Evolutionary conservation across 2,113 vertebrate genomes (phyloP), one percentile per base, ranked within the genome.

Genomic region (Aphelocoma coerulescens): DNA sequence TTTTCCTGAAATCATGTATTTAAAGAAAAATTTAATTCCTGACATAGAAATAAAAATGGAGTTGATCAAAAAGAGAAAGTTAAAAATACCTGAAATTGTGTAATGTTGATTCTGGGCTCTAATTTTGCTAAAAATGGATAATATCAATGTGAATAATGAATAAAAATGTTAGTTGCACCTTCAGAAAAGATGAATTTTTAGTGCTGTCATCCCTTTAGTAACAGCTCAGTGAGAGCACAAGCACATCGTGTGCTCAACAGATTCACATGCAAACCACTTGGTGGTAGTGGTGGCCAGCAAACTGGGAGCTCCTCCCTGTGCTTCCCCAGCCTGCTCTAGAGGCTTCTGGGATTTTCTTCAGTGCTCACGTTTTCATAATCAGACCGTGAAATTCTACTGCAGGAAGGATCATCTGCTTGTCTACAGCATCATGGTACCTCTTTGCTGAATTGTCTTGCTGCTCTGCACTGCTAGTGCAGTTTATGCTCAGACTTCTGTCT

Each of bases 201-300:
- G 24, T 46, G 4, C 14, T 55, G 32, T 30, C 8, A 9, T 35
- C 15, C 16, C 30, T 79, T 81, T 57, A 57, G 59, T 61, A 72
- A 20, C 9, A 18, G 41, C 26, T 78, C 16, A 0, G 43, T 57
- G 49, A 46, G n/a, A 49, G 54, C 58, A 23, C 2, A 15, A 59
- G 44, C 52, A 16, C 28, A 1, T 32, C 4, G 5, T 39, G 35
- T 74, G 49, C 68, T 57, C 41, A 39, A 21, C 35, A 79, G 61
- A 57, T 92, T 85, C 91, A 6, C 33, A 0, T 27, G 33, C 37
- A 27, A 63, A 73, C 96, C 95, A 87, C 96, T 97, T 90, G 92
- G 95, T 93, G 97, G 97, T 86, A 7, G 65, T 94, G 89, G 73
- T 80, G 79, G 59, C 67, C 82, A 93, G 48, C 67, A 81, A 66